Evolutionary conservation across 2,113 vertebrate species (phyloP), one percentile per base, ranked within the genome.

Genomic region (Oophaga pumilio): DNA sequence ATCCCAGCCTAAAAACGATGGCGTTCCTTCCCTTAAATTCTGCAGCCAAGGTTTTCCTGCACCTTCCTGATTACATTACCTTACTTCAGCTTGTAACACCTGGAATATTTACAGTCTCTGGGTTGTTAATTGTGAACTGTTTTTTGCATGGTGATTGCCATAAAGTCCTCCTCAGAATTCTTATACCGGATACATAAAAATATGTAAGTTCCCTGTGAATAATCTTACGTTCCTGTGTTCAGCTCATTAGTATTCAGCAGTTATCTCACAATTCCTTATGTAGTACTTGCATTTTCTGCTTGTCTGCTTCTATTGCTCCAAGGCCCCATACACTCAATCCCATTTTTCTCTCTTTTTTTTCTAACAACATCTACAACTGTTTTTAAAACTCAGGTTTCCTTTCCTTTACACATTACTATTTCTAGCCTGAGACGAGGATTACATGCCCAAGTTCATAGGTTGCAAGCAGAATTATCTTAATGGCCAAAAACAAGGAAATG

Each of bases 201-300:
- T 28, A 28, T 52, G 64, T 86, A 79, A 82, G 8, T 12, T 13
- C 81, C 59, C 50, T 22, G 28, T 76, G 24, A 57, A 28, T 24
- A 59, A 28, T 57, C 24, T 57, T 2, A 1, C 28, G 28, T 76
- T 69, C 33, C n/a, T 26, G 28, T 79, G 60, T 22, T 24, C 18
- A 28, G 15, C 57, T 33, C 18, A 83, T 88, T 88, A 52, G 80
- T 83, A 88, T 88, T 76, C 86, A 57, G 71, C 18, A 56, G 49
- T 8, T 53, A 60, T 60, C 79, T 66, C 33, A 11, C 59, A 15
- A 83, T 83, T 66, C 50, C 43, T 88, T 83, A 76, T 76, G 86
- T 88, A 83, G 69, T 76, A 62, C 57, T 76, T 88, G 79, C 79
- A 87, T 87, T 83, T 88, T 88, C 79, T 76, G 66, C 80, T 76